Percentiles rank a stretch among this genome's conserved stretches.
These are phyloP conservation scores for Enteromius trimaculatus DNA, from an alignment of 2,797 vertebrate genomes.

Conservation along the genomic window DNA sequence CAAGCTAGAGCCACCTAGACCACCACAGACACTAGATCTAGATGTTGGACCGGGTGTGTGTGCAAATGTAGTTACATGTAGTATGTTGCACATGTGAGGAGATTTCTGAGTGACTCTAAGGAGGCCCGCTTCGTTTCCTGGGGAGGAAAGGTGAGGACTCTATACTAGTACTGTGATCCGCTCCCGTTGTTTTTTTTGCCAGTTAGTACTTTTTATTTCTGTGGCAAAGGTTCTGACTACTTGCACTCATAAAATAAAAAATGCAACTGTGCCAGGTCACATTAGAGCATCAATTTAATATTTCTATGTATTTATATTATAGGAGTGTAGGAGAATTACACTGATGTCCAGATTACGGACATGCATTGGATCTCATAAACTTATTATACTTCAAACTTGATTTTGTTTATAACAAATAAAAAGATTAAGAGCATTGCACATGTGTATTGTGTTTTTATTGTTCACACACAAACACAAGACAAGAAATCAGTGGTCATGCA, in stretches of 20 bases:
- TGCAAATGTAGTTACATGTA: constrained; percentile 7
- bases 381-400: constrained; percentile 58
- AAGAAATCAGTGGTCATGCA: too few relatives aligned
- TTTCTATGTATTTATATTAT: constrained; percentile 23
- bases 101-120: not conserved
- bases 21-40: constrained; percentile 19
- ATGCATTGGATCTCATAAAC: constrained; percentile 57
- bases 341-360: constrained; percentile 48
- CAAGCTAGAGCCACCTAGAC: not conserved
- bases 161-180: not conserved
- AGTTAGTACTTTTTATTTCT: constrained; percentile 4
- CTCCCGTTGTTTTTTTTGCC: not conserved
- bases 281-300: constrained; percentile 40
- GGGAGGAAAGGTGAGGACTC: not conserved
- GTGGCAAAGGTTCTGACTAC: constrained; percentile 7
- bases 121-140: not conserved
- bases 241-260: not conserved
- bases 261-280: not conserved
- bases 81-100: not conserved
- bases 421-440: not conserved
- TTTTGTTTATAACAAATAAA: constrained; percentile 45
- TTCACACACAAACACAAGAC: not conserved
- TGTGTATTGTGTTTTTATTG: not conserved
- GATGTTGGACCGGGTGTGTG: not conserved
- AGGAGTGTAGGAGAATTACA: not conserved